Percentiles rank a stretch among this genome's conserved stretches.
Evolutionary conservation across 2,797 vertebrate species (phyloP).

Genomic region (Oreortyx pictus): DNA sequence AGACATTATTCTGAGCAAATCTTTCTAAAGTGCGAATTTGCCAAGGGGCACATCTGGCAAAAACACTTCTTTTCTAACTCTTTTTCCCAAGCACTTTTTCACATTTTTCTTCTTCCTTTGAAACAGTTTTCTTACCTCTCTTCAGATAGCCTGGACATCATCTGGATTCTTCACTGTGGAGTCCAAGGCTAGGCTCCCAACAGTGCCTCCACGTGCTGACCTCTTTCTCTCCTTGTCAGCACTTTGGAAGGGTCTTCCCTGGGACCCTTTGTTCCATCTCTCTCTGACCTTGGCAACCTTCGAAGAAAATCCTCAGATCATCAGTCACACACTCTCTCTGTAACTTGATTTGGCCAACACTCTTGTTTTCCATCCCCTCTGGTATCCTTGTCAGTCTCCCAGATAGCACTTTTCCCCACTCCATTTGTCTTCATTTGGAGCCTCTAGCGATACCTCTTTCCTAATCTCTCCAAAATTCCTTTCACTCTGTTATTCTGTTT

Average conservation of each 20-base stretch:
- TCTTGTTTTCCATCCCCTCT: conserved; percentile 41
- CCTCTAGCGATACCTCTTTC: neutral
- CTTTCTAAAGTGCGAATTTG: neutral
- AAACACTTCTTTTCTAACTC: neutral
- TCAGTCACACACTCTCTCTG: neutral
- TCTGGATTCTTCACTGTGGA: neutral
- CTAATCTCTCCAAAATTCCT: conserved; percentile 25
- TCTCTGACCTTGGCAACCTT: conserved; percentile 47
- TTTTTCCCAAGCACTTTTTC: neutral
- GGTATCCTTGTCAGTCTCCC: conserved; percentile 22
- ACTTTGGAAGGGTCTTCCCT: conserved; percentile 30
- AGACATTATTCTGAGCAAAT: neutral
- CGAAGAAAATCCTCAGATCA: conserved; percentile 17
- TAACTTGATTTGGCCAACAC: conserved; percentile 35
- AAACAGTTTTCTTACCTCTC: neutral
- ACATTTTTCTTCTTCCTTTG: neutral
- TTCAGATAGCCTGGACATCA: neutral
- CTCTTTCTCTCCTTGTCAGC: conserved; percentile 10
- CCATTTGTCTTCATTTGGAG: conserved; percentile 17
- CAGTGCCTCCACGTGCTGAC: neutral
- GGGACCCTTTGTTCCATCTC: conserved; percentile 25
- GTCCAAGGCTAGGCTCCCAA: neutral
- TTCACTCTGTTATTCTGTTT: neutral
- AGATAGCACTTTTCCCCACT: neutral
- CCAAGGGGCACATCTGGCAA: neutral